Percentiles rank a stretch among this genome's conserved stretches.
Conservation (phyloP, 1,140 invertebrate genomes). For the Aphelinus certus region DNA sequence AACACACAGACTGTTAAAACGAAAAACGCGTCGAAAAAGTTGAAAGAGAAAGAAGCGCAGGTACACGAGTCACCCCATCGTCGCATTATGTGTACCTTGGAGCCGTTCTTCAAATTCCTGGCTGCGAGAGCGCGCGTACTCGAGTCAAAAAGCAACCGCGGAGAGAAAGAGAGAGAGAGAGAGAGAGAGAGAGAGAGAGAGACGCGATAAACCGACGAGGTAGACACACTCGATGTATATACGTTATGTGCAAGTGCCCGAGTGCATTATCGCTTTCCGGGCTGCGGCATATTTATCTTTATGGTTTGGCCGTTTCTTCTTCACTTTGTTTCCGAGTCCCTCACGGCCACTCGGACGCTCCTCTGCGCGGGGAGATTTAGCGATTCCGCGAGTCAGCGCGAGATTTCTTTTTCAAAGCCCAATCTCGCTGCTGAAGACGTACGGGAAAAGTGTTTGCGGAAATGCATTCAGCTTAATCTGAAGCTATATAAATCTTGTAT, state of each 20-base stretch:
- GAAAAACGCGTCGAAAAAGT: slow-evolving; percentile 5
- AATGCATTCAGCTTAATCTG: too few species aligned
- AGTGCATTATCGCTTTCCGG: slow-evolving; percentile 10
- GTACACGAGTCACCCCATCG: slow-evolving; percentile 30
- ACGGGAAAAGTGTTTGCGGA: too few species aligned
- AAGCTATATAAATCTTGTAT: too few species aligned
- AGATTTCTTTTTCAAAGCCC: too few species aligned
- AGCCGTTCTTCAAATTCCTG: slow-evolving; percentile 50
- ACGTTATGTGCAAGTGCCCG: too few species aligned
- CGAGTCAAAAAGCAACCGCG: not conserved
- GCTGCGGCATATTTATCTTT: not conserved
- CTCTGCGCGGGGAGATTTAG: too few species aligned
- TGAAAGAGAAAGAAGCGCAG: slow-evolving; percentile 13
- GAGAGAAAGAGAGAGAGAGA: not conserved
- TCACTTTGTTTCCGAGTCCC: too few species aligned
- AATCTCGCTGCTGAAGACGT: too few species aligned
- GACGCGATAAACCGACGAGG: not conserved
- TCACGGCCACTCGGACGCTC: too few species aligned
- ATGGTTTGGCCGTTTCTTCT: too few species aligned
- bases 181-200: not conserved
- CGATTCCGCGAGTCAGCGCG: too few species aligned
- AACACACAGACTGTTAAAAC: not conserved
- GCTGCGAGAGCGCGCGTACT: slow-evolving; percentile 28
- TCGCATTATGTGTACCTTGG: slow-evolving; percentile 45
- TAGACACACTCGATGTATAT: slow-evolving; percentile 1